These are phyloP conservation scores for Anhinga rufa DNA, from an alignment of 2,113 vertebrate genomes.

Conservation along the genomic window DNA sequence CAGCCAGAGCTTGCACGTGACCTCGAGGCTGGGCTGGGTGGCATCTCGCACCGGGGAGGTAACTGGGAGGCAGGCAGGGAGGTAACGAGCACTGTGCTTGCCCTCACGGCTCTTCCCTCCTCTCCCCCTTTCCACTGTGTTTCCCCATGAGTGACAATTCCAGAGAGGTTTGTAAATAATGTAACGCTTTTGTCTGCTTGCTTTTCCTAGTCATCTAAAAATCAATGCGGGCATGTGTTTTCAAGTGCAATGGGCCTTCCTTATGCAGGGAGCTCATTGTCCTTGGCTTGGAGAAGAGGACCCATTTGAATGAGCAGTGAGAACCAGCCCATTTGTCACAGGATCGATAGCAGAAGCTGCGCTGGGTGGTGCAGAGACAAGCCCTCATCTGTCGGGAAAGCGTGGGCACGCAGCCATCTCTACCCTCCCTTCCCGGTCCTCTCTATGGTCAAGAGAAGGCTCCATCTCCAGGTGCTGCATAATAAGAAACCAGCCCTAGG, in stretches of 20 bases:
- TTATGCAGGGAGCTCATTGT: neutral
- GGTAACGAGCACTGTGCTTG: accelerated
- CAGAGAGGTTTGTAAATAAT: constrained; percentile 44
- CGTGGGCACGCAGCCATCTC: accelerated
- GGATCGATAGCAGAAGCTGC: neutral
- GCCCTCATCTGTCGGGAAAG: neutral
- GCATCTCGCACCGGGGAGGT: neutral
- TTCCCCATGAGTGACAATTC: neutral
- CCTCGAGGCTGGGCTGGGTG: neutral
- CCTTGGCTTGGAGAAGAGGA: neutral
- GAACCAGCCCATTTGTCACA: neutral
- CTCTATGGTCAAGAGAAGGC: neutral
- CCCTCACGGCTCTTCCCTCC: neutral
- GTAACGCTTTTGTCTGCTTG: constrained; percentile 12
- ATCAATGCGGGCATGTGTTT: neutral
- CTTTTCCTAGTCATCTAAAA: neutral
- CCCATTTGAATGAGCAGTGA: neutral
- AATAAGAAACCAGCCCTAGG: neutral
- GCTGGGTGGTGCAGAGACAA: neutral
- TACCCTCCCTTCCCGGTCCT: neutral
- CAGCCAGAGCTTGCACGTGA: accelerated
- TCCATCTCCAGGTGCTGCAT: accelerated
- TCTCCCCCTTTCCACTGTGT: neutral
- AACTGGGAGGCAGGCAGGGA: neutral
- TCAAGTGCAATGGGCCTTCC: neutral